Percentiles rank a stretch among this genome's conserved stretches.
These are phyloP conservation scores for Tetragnatha versicolor DNA, from an alignment of 1,140 invertebrate species.

Conservation along the genomic window DNA sequence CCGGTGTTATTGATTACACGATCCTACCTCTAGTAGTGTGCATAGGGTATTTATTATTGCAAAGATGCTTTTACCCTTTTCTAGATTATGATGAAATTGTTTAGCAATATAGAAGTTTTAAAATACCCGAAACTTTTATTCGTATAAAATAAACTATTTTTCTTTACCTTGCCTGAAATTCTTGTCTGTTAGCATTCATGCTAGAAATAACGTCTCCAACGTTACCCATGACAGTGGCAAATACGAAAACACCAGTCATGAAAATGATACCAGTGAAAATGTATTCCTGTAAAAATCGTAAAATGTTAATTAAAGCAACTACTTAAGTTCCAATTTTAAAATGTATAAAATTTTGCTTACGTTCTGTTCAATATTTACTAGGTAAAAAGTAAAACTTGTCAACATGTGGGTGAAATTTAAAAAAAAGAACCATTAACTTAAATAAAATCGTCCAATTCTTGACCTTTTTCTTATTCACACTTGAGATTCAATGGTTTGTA, in stretches of 20 bases:
- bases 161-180: constrained; percentile 53
- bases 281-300: constrained; percentile 45
- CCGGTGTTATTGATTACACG: too few relatives aligned
- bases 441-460: too few relatives aligned
- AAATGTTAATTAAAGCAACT: neutral
- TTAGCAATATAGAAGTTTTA: neutral
- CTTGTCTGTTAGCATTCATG: constrained; percentile 55
- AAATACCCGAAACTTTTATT: neutral
- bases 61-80: too few relatives aligned
- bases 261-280: constrained; percentile 55
- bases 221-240: constrained; percentile 56
- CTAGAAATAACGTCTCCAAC: constrained; percentile 56
- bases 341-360: neutral
- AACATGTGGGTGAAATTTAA: too few relatives aligned
- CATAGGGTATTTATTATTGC: too few relatives aligned
- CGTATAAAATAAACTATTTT: neutral
- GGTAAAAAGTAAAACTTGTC: too few relatives aligned
- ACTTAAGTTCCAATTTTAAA: neutral
- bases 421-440: too few relatives aligned
- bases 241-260: constrained; percentile 53
- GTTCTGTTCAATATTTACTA: neutral
- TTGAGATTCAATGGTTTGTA: too few relatives aligned
- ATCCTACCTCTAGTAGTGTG: too few relatives aligned
- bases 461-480: too few relatives aligned
- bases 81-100: too few relatives aligned